Percentiles rank a stretch among this genome's conserved stretches.
Conservation (phyloP, 2,113 vertebrate genomes). For the Melanerpes formicivorus region DNA sequence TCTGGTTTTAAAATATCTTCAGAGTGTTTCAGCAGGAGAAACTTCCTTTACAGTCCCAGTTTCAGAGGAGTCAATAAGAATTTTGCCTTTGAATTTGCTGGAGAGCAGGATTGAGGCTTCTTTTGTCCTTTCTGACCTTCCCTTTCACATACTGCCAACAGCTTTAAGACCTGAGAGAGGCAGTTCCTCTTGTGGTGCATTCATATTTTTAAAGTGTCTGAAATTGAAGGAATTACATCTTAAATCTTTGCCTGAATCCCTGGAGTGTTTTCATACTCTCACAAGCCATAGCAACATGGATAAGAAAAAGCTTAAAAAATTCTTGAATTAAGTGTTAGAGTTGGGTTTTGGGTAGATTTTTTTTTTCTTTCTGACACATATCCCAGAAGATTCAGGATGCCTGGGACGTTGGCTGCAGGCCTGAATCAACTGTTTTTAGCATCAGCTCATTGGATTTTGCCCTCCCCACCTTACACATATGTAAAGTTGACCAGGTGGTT, state of each 20-base stretch:
- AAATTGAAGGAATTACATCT: neutral
- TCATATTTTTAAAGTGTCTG: slow-evolving; percentile 11
- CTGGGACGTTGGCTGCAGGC: neutral
- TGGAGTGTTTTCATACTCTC: neutral
- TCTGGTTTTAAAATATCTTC: slow-evolving; percentile 54
- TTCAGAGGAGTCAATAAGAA: slow-evolving; percentile 12
- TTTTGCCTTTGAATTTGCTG: slow-evolving; percentile 9
- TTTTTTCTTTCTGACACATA: neutral
- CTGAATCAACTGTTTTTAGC: neutral
- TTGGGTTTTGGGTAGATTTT: too few species aligned
- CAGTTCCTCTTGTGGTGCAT: neutral
- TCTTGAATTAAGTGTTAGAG: neutral
- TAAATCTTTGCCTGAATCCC: slow-evolving; percentile 8
- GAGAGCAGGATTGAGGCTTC: neutral
- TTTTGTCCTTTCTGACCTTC: slow-evolving; percentile 40
- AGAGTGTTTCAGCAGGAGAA: slow-evolving; percentile 36
- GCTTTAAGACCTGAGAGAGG: neutral
- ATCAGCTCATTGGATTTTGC: neutral
- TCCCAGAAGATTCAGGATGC: neutral
- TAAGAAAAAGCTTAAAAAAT: neutral
- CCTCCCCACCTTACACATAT: neutral
- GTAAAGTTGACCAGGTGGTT: neutral
- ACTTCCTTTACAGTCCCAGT: slow-evolving; percentile 44
- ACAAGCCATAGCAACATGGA: neutral
- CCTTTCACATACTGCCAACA: neutral